phyloP scores from a whole-genome alignment of 2,113 vertebrate species.

The Tylochromis polylepis region DNA sequence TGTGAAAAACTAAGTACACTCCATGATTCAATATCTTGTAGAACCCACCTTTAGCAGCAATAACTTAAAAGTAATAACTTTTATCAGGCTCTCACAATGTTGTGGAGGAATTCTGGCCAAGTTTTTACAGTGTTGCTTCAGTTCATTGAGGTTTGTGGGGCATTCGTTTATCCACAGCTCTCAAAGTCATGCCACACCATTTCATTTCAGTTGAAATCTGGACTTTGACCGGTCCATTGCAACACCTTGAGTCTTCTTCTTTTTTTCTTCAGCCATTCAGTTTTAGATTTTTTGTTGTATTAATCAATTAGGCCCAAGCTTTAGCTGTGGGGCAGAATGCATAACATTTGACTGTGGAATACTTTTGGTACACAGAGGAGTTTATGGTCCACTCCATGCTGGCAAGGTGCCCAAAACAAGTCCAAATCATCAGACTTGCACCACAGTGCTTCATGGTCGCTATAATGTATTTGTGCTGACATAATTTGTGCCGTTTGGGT shows the following conservation, averaged over 20 bases:
- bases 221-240: not conserved
- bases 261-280: not conserved
- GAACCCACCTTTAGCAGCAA: not conserved
- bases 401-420: not conserved
- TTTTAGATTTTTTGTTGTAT: not conserved
- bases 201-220: not conserved
- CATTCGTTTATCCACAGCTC: not conserved
- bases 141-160: not conserved
- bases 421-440: not conserved
- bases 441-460: not conserved
- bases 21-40: not conserved
- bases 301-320: not conserved
- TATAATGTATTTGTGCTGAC: not conserved
- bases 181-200: accelerated
- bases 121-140: accelerated
- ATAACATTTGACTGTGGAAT: not conserved
- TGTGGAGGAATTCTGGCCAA: not conserved
- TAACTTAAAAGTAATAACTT: not conserved
- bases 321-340: not conserved
- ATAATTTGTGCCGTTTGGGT: not conserved
- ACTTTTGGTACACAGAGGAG: not conserved
- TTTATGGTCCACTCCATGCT: not conserved
- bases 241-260: not conserved
- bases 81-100: not conserved
- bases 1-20: not conserved